These are phyloP conservation scores for Caenorhabditis auriculariae DNA, from an alignment of 2,888 invertebrate genomes.

Conservation along the genomic window DNA sequence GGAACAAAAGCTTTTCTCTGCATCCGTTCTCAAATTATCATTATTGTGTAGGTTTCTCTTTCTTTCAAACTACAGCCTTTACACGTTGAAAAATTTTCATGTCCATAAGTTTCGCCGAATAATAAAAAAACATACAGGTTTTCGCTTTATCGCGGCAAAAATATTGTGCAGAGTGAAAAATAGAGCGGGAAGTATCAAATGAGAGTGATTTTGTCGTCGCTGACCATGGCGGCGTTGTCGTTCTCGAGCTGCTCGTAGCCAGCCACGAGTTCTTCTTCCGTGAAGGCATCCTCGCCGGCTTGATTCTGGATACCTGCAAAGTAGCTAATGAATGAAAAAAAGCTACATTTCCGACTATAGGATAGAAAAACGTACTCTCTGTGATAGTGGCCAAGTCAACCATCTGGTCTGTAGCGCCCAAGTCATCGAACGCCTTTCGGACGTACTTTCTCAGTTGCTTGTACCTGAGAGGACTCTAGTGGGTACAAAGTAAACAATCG, in stretches of 20 bases:
- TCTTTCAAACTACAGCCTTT: too few relatives aligned
- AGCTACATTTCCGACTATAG: too few relatives aligned
- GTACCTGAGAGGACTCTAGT: slow-evolving; percentile 28
- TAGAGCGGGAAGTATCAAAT: slow-evolving; percentile 23
- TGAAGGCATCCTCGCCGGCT: slow-evolving; percentile 43
- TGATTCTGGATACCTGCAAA: slow-evolving; percentile 38
- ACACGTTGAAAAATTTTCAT: too few relatives aligned
- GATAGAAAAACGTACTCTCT: slow-evolving; percentile 15
- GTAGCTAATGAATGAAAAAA: too few relatives aligned
- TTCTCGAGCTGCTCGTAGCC: slow-evolving; percentile 52
- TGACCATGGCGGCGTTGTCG: slow-evolving; percentile 56
- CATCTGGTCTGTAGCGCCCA: slow-evolving; percentile 42
- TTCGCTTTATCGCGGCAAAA: too few relatives aligned
- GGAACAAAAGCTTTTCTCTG: too few relatives aligned
- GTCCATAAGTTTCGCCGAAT: too few relatives aligned
- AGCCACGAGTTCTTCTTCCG: slow-evolving; percentile 51
- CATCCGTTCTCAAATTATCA: too few relatives aligned
- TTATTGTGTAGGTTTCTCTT: too few relatives aligned
- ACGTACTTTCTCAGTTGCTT: slow-evolving; percentile 50
- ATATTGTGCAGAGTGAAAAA: neutral
- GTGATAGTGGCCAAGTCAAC: slow-evolving; percentile 37
- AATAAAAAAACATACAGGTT: too few relatives aligned
- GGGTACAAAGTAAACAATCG: neutral
- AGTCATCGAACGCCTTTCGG: slow-evolving; percentile 52
- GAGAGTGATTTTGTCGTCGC: slow-evolving; percentile 49